Evolutionary conservation across 1,140 invertebrate genomes (phyloP), one percentile per base, ranked within the genome.

Genomic region (Megalonaias nervosa): DNA sequence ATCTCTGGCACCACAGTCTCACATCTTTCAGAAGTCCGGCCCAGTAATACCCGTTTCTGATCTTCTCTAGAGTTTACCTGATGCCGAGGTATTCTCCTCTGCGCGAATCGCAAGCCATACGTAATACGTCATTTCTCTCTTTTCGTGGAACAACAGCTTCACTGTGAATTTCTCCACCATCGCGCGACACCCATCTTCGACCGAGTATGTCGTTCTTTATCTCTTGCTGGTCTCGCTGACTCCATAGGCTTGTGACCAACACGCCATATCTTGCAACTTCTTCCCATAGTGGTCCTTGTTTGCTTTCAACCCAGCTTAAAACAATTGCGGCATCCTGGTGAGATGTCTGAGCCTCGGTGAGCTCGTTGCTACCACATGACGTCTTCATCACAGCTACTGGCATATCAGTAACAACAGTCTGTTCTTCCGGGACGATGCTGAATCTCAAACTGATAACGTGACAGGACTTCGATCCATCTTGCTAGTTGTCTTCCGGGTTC

Each of bases 121-220:
- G 70, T 74, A 76, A 23, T 9, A 76, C 67, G 21, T 19, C 48
- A 16, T 67, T 31, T 62, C 74, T 61, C 16, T 82, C 71, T 2
- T 56, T 66, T 55, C 70, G 62, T 16, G 82, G 82, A 62, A 84
- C 74, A 26, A 78, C 72, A 12, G 81, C 12, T 59, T 80, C 78
- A 59, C 71, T n/a, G n/a, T 77, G 12, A n/a, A 60, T 68, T n/a
- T 74, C 59, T 31, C 79, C 58, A 16, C 74, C 77, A 19, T 59
- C 70, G 12, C 73, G 67, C 31, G 67, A n/a, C n/a, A n/a, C n/a
- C n/a, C n/a, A n/a, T n/a, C n/a, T n/a, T n/a, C n/a, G n/a, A 21
- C 58, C 69, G 6, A 74, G 71, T 5, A 77, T 31, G n/a, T 48
- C 64, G 58, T 81, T 61, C n/a, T 61, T 66, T 2, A 81, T 23